Base-by-base conservation (phyloP, 2,888 invertebrate species). In the Mantis religiosa region DNA sequence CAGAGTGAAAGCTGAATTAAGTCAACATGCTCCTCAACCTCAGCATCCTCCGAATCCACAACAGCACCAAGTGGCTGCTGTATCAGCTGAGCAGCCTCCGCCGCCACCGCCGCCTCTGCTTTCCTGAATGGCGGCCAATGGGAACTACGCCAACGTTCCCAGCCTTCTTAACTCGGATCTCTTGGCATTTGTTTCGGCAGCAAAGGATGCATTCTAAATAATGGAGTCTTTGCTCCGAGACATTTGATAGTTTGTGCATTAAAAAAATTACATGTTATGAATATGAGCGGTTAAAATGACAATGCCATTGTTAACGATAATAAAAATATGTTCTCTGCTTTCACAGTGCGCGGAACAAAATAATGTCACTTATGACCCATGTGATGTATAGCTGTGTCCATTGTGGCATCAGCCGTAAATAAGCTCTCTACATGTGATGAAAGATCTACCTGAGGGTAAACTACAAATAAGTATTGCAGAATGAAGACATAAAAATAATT, bases 1-100 rank as follows among this genome's bases (percentile, higher is more conserved):
- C 89, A 95, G 97, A 90, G 97, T 97, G 88, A 97, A 97, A 93
- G 97, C 97, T 20, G 97, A 97, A 93, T 94, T 97, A 91, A 96
- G 97, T 85, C 97, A 96, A 92, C 96, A 96, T 93, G 93, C 94
- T 14, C 90, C 90, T 30, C 90, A 90, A 54, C 89, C 89, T 34
- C 90, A 90, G 84, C 89, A 89, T 85, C 71, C 89, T 15, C 85
- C 89, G 27, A 88, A 30, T 82, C 88, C 83, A 84, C 86, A 86
- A 27, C 89, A 87, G 25, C 89, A 86, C 84, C 89, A 88, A 47
- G 89, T 89, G 28, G 88, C 89, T 71, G 87, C 89, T 28, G 90
- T 89, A 28, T 87, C 89, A 87, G 90, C 89, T 84, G 90, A 90
- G 88, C 90, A 90, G 54, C 90, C 90, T n/a, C 89, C 89, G 34